Evolutionary conservation across 2,113 vertebrate genomes (phyloP).

Genomic region (Silurus meridionalis): DNA sequence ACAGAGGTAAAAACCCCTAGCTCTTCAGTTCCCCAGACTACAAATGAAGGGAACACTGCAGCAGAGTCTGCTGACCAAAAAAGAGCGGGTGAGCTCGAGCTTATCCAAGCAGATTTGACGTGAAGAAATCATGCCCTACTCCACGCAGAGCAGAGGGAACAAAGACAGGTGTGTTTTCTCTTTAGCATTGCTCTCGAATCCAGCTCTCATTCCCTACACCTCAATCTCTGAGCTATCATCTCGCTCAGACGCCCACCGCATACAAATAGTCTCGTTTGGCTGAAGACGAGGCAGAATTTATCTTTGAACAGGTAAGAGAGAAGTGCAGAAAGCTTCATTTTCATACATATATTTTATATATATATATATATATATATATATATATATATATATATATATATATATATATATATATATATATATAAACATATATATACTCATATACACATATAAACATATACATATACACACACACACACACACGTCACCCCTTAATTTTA

Average conservation of each 20-base stretch:
- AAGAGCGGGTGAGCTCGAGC: not conserved
- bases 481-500: no score
- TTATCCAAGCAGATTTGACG: not conserved
- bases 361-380: not conserved
- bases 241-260: slow-evolving; percentile 58
- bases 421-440: no score
- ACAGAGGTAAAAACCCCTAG: not conserved
- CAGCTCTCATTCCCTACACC: slow-evolving; percentile 68
- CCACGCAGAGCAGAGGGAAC: not conserved
- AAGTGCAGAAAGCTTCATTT: not conserved
- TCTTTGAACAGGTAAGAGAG: slow-evolving; percentile 42
- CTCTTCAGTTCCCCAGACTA: not conserved
- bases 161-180: slow-evolving; percentile 56
- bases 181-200: slow-evolving; percentile 31
- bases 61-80: not conserved
- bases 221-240: slow-evolving; percentile 61
- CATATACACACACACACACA: no score
- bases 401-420: no score
- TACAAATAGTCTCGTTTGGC: slow-evolving; percentile 59
- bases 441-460: no score
- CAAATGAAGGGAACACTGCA: not conserved
- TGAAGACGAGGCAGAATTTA: slow-evolving; percentile 30
- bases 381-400: not conserved
- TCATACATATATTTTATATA: not conserved
- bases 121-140: not conserved